Evolutionary conservation across 2,113 vertebrate genomes (phyloP).

Genomic region (Apteryx mantelli): DNA sequence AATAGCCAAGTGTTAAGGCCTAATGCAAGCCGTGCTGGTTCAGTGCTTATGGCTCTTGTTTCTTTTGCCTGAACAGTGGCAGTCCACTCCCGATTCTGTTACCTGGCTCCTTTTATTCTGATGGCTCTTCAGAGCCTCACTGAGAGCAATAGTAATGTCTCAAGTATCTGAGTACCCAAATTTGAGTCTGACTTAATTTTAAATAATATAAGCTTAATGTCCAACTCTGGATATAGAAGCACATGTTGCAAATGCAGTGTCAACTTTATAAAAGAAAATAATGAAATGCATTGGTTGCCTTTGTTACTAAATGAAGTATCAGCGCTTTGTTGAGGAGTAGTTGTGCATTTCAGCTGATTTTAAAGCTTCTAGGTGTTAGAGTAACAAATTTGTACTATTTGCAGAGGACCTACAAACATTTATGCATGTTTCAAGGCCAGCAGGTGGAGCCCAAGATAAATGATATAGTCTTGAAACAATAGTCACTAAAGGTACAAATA

Average conservation of each 20-base stretch:
- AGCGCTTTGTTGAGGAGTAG: neutral
- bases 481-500: neutral
- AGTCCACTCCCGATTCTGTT: too few relatives aligned
- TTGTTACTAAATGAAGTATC: neutral
- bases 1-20: too few relatives aligned
- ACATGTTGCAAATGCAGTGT: neutral
- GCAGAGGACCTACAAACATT: neutral
- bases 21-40: too few relatives aligned
- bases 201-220: neutral
- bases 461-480: neutral
- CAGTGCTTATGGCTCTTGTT: too few relatives aligned
- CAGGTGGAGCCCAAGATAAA: conserved; percentile 23
- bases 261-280: neutral
- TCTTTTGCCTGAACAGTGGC: too few relatives aligned
- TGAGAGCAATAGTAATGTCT: neutral
- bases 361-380: neutral
- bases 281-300: neutral
- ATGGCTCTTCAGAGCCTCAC: too few relatives aligned
- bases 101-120: too few relatives aligned
- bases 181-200: neutral
- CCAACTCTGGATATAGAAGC: neutral
- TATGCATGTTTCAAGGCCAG: neutral
- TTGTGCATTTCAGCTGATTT: neutral
- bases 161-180: neutral
- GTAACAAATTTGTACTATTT: neutral